A percentile compares a stretch with the other conserved stretches of the same genome.
Evolutionary conservation across 2,888 invertebrate genomes (phyloP).

Genomic region (Aphodius granarius): DNA sequence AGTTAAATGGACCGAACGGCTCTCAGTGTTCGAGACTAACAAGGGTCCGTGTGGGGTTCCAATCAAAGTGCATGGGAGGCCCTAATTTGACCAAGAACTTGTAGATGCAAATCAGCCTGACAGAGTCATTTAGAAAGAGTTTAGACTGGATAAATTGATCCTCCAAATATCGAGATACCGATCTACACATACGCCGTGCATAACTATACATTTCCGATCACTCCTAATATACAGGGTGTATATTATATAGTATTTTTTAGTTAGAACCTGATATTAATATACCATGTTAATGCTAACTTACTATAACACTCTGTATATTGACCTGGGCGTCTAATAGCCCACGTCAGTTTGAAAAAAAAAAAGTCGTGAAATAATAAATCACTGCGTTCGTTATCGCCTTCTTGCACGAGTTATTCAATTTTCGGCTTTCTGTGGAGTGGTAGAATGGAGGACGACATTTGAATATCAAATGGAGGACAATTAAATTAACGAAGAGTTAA

Average conservation of each 20-base stretch:
- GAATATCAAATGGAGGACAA: conserved; percentile 33
- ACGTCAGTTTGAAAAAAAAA: neutral
- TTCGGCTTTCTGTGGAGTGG: neutral
- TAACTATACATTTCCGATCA: conserved; percentile 1
- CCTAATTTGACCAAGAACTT: conserved; percentile 26
- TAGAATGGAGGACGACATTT: conserved; percentile 16
- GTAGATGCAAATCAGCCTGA: conserved; percentile 37
- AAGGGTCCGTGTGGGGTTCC: neutral
- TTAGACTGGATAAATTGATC: conserved; percentile 25
- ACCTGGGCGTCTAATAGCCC: neutral
- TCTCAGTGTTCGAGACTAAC: neutral
- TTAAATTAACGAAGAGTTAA: conserved; percentile 33
- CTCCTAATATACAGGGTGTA: no score
- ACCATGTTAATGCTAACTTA: no score
- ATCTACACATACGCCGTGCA: neutral
- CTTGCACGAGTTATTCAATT: neutral
- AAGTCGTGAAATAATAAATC: neutral
- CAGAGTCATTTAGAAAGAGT: conserved; percentile 32
- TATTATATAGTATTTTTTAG: no score
- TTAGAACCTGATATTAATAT: no score
- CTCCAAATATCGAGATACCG: conserved; percentile 15
- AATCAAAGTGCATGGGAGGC: neutral
- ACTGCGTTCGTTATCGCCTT: neutral
- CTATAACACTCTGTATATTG: no score
- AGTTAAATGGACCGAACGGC: neutral